phyloP scores from a whole-genome alignment of 1,140 invertebrate genomes.

The Drosophila ficusphila region DNA sequence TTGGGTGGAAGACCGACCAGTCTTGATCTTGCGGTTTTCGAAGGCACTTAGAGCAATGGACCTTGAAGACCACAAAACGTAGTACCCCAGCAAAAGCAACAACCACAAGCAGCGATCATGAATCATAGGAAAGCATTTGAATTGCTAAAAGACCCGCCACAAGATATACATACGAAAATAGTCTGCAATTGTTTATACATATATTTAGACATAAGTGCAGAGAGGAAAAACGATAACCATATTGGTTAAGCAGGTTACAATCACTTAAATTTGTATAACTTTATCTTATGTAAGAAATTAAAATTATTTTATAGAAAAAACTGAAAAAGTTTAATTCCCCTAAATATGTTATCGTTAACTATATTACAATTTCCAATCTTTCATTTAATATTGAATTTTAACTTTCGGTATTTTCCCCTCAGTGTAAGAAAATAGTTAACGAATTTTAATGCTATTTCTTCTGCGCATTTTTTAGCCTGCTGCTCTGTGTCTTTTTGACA shows the following conservation, averaged over 20 bases:
- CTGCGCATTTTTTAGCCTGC: constrained; percentile 18
- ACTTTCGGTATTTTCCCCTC: neutral
- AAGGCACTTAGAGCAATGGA: constrained; percentile 54
- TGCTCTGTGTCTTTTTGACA: constrained; percentile 62
- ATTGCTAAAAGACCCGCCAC: constrained; percentile 68
- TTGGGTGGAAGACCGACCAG: constrained; percentile 14
- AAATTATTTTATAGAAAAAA: too few relatives aligned
- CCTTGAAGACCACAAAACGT: constrained; percentile 55
- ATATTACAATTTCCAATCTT: too few relatives aligned
- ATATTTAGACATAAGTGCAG: constrained; percentile 8
- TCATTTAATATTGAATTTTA: too few relatives aligned
- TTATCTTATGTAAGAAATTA: too few relatives aligned
- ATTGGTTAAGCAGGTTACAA: neutral
- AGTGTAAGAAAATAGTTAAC: constrained; percentile 9
- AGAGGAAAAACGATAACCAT: neutral
- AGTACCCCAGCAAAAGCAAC: constrained; percentile 18
- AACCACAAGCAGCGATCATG: constrained; percentile 32
- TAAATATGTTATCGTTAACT: too few relatives aligned
- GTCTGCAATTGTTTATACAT: constrained; percentile 31
- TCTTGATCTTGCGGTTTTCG: constrained; percentile 46
- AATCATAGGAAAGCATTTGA: constrained; percentile 67
- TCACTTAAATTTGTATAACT: too few relatives aligned
- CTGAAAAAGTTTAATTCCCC: too few relatives aligned
- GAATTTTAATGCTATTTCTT: constrained; percentile 11
- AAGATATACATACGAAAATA: constrained; percentile 50